A percentile compares a stretch with the other conserved stretches of the same genome.
These are phyloP conservation scores for Geothlypis trichas DNA, from an alignment of 2,113 vertebrate species.

Conservation along the genomic window DNA sequence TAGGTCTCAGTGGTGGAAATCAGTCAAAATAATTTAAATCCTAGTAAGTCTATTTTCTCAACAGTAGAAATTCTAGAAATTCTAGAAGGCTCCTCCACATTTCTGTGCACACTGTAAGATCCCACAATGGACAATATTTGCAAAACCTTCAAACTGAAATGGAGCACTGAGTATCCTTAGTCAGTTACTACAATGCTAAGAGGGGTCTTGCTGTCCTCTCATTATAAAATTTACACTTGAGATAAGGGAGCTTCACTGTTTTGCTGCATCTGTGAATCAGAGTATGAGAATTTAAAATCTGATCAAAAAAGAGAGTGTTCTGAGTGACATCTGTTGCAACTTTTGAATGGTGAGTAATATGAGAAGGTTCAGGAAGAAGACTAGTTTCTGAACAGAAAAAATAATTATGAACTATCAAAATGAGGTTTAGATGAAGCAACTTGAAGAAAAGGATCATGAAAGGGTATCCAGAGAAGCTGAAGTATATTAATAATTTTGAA, in stretches of 20 bases:
- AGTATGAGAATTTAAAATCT: neutral
- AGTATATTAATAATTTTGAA: neutral
- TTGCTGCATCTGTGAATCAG: neutral
- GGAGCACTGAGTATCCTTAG: neutral
- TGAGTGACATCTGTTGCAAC: neutral
- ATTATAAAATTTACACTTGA: neutral
- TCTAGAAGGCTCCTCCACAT: neutral
- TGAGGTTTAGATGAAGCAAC: neutral
- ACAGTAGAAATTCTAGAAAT: neutral
- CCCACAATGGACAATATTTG: neutral
- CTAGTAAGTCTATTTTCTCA: neutral
- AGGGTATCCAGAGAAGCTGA: neutral
- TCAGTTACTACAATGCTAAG: neutral
- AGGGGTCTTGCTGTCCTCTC: neutral
- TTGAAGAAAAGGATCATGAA: neutral
- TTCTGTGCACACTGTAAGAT: neutral
- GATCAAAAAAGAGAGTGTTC: neutral
- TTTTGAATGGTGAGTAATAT: neutral
- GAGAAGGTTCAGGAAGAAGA: neutral
- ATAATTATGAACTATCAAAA: conserved; percentile 7
- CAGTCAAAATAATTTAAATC: neutral
- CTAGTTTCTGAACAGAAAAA: conserved; percentile 11
- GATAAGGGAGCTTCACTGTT: neutral
- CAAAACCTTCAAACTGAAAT: neutral
- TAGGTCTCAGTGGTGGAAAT: neutral